These are phyloP conservation scores for Drosophila parabipectinata DNA, from an alignment of 1,140 invertebrate genomes.

Conservation along the genomic window DNA sequence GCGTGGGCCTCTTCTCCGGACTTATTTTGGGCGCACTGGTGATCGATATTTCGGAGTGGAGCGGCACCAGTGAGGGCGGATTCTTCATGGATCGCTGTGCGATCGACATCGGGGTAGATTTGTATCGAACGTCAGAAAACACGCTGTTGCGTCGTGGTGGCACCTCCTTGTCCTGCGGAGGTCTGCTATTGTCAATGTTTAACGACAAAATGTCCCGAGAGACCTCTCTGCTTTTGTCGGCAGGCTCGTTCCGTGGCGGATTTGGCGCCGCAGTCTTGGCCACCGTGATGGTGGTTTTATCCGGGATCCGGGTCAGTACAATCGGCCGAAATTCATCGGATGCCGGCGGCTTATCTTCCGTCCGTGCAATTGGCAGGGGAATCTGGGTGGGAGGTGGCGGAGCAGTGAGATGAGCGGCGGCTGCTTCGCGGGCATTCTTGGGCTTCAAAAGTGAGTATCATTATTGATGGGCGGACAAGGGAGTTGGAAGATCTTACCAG, in stretches of 20 bases:
- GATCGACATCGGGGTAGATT: conserved; percentile 68
- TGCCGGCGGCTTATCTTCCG: neutral
- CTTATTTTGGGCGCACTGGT: conserved; percentile 24
- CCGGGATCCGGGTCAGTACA: conserved; percentile 34
- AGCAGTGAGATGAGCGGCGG: conserved; percentile 16
- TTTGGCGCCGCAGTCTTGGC: neutral
- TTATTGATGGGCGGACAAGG: neutral
- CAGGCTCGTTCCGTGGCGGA: neutral
- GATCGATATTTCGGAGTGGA: conserved; percentile 25
- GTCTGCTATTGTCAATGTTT: neutral
- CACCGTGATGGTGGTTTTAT: conserved; percentile 31
- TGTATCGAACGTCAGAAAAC: conserved; percentile 57
- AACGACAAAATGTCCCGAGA: neutral
- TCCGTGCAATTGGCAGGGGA: neutral
- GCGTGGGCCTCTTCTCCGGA: conserved; percentile 47
- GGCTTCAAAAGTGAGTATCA: conserved; percentile 33
- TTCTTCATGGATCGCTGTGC: conserved; percentile 67
- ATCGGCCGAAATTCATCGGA: conserved; percentile 60
- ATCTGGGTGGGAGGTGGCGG: conserved; percentile 6
- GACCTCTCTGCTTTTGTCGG: neutral
- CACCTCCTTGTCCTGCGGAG: neutral
- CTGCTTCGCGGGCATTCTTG: conserved; percentile 51
- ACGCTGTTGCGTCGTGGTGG: conserved; percentile 56
- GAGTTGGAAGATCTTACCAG: conserved; percentile 42
- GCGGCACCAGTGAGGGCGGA: conserved; percentile 44